Conservation (phyloP, 2,113 vertebrate species). For the Anolis sagrei region DNA sequence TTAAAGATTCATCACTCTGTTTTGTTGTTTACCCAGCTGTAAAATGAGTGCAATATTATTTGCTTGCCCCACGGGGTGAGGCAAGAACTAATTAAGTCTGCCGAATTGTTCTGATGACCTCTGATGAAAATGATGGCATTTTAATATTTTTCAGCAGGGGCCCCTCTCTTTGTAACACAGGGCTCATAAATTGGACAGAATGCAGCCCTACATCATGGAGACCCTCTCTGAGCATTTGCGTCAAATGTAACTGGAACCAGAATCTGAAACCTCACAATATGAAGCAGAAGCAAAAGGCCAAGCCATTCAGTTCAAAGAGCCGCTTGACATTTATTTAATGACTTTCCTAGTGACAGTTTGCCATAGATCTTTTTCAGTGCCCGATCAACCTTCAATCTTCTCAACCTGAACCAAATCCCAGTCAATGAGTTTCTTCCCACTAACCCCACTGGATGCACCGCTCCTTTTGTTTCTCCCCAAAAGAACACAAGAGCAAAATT, state of each 20-base stretch:
- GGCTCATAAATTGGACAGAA: slow-evolving; percentile 14
- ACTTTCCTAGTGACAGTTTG: not conserved
- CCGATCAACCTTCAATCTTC: slow-evolving; percentile 26
- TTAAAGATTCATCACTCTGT: slow-evolving; percentile 38
- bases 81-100: slow-evolving; percentile 44
- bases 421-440: not conserved
- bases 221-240: not conserved
- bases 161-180: slow-evolving; percentile 23
- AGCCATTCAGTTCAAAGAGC: slow-evolving; percentile 21
- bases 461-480: not conserved
- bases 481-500: not conserved
- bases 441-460: not conserved
- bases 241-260: slow-evolving; percentile 33
- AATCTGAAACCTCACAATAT: not conserved
- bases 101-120: slow-evolving; percentile 34
- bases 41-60: slow-evolving; percentile 46
- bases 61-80: slow-evolving; percentile 17
- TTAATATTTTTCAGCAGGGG: not conserved
- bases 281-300: slow-evolving; percentile 9
- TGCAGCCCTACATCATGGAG: slow-evolving; percentile 3
- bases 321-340: slow-evolving; percentile 25
- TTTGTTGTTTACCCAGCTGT: slow-evolving; percentile 36
- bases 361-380: slow-evolving; percentile 16
- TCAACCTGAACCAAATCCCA: not conserved
- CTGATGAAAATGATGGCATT: slow-evolving; percentile 29